Evolutionary conservation across 2,888 invertebrate species (phyloP), one percentile per base, ranked within the genome.

Genomic region (Synergus laeviventris): DNA sequence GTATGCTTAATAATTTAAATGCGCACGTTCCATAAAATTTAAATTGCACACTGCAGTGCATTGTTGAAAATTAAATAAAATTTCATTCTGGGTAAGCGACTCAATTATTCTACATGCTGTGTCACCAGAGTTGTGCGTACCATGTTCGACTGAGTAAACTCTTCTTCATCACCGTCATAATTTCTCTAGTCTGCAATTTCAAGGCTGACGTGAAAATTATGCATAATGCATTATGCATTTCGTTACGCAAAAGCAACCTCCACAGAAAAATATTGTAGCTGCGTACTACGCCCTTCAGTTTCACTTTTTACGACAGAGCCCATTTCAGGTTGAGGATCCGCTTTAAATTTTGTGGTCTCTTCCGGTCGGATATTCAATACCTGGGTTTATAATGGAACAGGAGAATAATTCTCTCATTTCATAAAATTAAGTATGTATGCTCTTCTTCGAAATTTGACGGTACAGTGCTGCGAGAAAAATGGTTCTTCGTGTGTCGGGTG

Each of bases 221-320:
- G 76, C 74, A 62, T 38, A 74, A 82, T 84, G 81, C 81, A 84
- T 83, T 81, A 80, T 80, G 81, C 77, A 81, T 83, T 81, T 82
- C 81, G 81, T 84, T 81, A 81, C 76, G 77, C 73, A 70, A 54
- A 70, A 49, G 70, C 49, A 54, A 0, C 31, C 21, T 14, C 14
- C 2, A n/a, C 11, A 70, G 36, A 12, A 70, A 49, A 70, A 70
- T 70, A 70, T 70, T 54, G 45, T 49, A 45, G 31, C 49, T 45
- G 70, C 45, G 70, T 36, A n/a, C 45, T 36, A n/a, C 45, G 70
- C 49, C 49, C 70, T 70, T 70, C 49, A 70, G 36, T 70, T 49
- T 70, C n/a, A 54, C 70, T 70, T 70, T 70, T 70, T 70, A 54
- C 31, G n/a, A 31, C 31, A 70, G 36, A 62, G 36, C 31, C 3